These are phyloP conservation scores for Neoaliturus tenellus DNA, from an alignment of 2,888 invertebrate species.

Conservation along the genomic window DNA sequence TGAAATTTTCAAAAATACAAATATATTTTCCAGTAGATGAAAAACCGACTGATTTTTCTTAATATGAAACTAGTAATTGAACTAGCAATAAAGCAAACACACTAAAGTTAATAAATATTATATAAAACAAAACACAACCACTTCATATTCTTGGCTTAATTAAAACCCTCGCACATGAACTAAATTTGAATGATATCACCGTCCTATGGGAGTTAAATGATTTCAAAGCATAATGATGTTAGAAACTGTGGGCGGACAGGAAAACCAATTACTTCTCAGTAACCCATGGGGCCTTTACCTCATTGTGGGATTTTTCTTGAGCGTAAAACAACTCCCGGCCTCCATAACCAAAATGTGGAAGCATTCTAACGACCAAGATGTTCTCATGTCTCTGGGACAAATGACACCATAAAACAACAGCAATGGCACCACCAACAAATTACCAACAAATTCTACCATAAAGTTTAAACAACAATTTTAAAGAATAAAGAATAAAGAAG, in stretches of 20 bases:
- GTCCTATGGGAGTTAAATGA: not conserved
- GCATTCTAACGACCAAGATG: not conserved
- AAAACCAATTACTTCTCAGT: not conserved
- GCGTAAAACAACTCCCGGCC: not conserved
- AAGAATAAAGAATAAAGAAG: no score
- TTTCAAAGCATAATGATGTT: not conserved
- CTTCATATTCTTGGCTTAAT: not conserved
- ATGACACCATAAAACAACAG: not conserved
- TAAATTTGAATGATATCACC: slow-evolving; percentile 46
- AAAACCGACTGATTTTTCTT: no score
- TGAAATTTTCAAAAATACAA: no score
- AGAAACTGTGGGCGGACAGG: not conserved
- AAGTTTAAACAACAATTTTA: no score
- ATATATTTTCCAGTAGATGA: no score
- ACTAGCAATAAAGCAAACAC: not conserved
- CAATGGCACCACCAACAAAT: not conserved
- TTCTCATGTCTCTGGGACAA: not conserved
- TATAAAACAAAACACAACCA: not conserved
- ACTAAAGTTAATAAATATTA: not conserved
- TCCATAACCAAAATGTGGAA: slow-evolving; percentile 18
- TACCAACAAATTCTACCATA: no score
- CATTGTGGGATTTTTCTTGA: not conserved
- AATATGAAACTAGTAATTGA: not conserved
- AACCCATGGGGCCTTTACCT: not conserved
- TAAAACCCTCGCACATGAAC: not conserved